Percentiles rank a stretch among this genome's conserved stretches.
Conservation (phyloP, 2,113 vertebrate species). For the Enhydra lutris region DNA sequence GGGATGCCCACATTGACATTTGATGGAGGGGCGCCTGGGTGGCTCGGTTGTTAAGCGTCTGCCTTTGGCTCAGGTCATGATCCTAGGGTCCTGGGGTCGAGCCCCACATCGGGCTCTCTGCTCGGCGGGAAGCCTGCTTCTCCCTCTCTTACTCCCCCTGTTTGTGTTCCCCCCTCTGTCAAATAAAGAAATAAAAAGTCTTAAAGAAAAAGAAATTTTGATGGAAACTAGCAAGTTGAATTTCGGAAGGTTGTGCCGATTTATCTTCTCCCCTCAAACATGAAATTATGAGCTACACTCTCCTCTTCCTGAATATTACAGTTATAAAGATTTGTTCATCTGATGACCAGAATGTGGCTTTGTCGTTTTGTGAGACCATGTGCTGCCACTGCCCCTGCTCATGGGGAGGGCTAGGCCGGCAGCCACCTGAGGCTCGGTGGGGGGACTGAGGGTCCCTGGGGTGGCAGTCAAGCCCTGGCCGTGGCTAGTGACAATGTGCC, state of each 20-base stretch:
- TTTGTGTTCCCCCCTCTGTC: too few relatives aligned
- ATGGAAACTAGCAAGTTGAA: neutral
- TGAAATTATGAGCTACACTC: neutral
- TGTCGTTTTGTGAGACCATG: neutral
- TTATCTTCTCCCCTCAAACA: neutral
- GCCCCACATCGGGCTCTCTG: too few relatives aligned
- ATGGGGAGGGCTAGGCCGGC: neutral
- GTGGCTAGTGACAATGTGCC: accelerated
- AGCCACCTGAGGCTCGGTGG: accelerated
- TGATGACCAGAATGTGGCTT: neutral
- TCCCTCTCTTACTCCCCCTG: too few relatives aligned
- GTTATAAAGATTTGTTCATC: neutral
- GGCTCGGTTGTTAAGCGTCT: too few relatives aligned
- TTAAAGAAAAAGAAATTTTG: neutral
- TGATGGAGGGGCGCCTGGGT: too few relatives aligned
- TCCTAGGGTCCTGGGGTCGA: too few relatives aligned
- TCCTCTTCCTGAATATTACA: neutral
- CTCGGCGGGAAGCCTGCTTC: too few relatives aligned
- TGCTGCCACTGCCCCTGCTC: neutral
- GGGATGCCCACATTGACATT: neutral
- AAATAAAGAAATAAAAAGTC: too few relatives aligned
- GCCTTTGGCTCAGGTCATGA: too few relatives aligned
- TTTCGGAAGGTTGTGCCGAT: neutral
- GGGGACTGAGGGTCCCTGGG: neutral
- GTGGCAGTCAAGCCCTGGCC: neutral